Conservation (phyloP, 1,140 invertebrate species). For the Littorina saxatilis region DNA sequence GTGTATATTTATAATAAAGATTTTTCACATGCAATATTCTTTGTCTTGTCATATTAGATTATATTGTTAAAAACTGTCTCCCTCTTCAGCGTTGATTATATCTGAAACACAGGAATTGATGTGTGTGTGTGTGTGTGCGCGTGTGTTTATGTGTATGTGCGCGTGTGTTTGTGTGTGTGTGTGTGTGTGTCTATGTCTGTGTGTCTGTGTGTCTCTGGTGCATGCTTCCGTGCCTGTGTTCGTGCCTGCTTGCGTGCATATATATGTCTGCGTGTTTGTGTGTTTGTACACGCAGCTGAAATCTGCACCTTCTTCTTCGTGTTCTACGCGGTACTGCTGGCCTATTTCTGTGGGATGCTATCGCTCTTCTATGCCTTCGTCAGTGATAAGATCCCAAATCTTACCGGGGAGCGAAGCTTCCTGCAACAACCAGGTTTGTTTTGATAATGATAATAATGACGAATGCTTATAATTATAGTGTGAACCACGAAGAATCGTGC, state of each 20-base stretch:
- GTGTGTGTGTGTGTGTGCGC: neutral
- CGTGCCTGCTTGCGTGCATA: too few species aligned
- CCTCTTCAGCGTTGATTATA: neutral
- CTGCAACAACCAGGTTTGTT: neutral
- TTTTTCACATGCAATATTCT: too few species aligned
- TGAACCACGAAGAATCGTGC: too few species aligned
- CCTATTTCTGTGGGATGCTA: constrained; percentile 21
- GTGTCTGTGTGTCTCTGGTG: neutral
- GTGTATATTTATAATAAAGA: too few species aligned
- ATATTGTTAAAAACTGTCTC: neutral
- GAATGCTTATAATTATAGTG: too few species aligned
- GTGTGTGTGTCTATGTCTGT: too few species aligned
- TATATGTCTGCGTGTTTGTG: too few species aligned
- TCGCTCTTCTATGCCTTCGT: neutral
- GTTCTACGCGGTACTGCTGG: constrained; percentile 7
- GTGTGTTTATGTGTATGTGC: too few species aligned
- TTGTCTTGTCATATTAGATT: neutral
- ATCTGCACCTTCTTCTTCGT: constrained; percentile 15
- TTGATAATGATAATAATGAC: too few species aligned
- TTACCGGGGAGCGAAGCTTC: neutral
- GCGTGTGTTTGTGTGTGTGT: too few species aligned
- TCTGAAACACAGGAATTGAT: neutral
- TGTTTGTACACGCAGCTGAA: neutral
- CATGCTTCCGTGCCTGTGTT: too few species aligned
- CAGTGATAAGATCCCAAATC: neutral